These are phyloP conservation scores for Larimichthys polyactis DNA, from an alignment of 2,113 vertebrate species.

Conservation along the genomic window DNA sequence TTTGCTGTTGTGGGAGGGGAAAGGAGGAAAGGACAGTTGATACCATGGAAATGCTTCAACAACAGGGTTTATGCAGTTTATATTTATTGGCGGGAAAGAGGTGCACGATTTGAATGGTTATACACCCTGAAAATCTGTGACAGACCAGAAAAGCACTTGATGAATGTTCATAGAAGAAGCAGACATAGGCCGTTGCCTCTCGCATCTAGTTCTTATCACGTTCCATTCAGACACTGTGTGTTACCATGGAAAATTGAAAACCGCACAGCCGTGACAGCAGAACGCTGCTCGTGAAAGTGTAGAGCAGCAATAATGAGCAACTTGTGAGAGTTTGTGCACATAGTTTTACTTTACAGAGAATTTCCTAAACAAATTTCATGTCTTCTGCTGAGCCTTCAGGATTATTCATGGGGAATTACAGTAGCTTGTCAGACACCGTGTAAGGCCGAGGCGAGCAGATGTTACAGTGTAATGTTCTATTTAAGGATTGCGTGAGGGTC, in stretches of 20 bases:
- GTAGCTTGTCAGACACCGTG: slow-evolving; percentile 58
- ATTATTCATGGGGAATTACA: slow-evolving; percentile 69
- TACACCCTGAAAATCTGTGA: slow-evolving; percentile 29
- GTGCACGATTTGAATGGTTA: slow-evolving; percentile 48
- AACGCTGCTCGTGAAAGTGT: slow-evolving; percentile 60
- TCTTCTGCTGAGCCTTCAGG: slow-evolving; percentile 51
- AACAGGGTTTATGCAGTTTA: neutral
- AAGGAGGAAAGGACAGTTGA: neutral
- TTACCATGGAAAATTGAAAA: slow-evolving; percentile 74
- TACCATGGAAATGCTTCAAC: neutral
- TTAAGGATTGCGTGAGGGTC: slow-evolving; percentile 71
- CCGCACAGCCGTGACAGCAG: slow-evolving; percentile 59
- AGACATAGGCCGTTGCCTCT: slow-evolving; percentile 50
- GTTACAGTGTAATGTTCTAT: slow-evolving; percentile 59
- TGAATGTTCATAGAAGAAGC: slow-evolving; percentile 63
- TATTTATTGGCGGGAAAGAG: slow-evolving; percentile 2
- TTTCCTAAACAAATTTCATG: slow-evolving; percentile 53
- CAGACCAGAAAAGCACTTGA: slow-evolving; percentile 65
- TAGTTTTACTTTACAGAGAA: slow-evolving; percentile 40
- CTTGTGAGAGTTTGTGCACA: slow-evolving; percentile 46
- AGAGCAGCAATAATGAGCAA: slow-evolving; percentile 55
- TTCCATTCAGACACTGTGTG: slow-evolving; percentile 59
- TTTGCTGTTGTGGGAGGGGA: slow-evolving; percentile 13
- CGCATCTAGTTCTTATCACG: slow-evolving; percentile 65
- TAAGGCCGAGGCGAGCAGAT: slow-evolving; percentile 67